Evolutionary conservation across 2,888 invertebrate species (phyloP).

Genomic region (Ennomos fuscantarius): DNA sequence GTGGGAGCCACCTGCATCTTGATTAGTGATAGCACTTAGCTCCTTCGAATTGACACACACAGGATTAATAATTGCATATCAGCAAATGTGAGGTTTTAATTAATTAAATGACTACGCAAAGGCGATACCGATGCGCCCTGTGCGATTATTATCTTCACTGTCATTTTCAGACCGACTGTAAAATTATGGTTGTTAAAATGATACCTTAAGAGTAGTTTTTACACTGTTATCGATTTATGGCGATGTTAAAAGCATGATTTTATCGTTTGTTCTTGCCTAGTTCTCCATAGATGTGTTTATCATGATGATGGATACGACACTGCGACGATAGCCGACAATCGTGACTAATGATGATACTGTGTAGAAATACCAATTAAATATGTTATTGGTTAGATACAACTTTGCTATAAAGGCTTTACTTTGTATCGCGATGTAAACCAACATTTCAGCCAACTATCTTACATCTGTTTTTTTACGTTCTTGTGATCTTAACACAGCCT

Average conservation of each 20-base stretch:
- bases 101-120: constrained; percentile 65
- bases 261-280: constrained; percentile 23
- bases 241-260: constrained; percentile 19
- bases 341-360: constrained; percentile 22
- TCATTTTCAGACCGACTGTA: constrained; percentile 51
- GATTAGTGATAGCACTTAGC: constrained; percentile 77
- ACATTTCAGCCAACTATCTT: background rate
- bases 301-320: constrained; percentile 30
- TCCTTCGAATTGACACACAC: constrained; percentile 63
- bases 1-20: constrained; percentile 77
- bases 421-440: background rate
- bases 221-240: constrained; percentile 28
- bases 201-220: constrained; percentile 30
- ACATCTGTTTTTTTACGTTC: too few relatives aligned
- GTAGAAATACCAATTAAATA: constrained; percentile 8
- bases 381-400: background rate
- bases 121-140: constrained; percentile 43
- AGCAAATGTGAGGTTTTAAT: constrained; percentile 71
- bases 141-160: constrained; percentile 54
- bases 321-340: too few relatives aligned
- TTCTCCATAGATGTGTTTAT: constrained; percentile 29
- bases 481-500: too few relatives aligned
- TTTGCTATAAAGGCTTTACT: background rate
- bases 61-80: constrained; percentile 70
- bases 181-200: constrained; percentile 44